Base-by-base conservation (phyloP, 2,888 invertebrate genomes). In the Hesperia comma region DNA sequence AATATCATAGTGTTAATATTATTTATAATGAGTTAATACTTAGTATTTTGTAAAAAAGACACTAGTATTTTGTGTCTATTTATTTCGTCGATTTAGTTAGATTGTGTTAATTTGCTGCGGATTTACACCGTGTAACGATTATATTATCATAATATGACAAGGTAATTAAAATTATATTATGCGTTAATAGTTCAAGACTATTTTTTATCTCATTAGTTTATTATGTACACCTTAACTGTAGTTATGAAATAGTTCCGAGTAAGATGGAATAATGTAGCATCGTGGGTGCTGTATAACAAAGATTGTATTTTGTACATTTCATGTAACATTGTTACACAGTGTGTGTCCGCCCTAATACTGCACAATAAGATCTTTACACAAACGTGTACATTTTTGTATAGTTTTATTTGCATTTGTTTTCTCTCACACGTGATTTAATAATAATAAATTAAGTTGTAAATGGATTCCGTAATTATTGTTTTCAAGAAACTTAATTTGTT, bases 361-460 rank as follows among this genome's bases (percentile, higher is more conserved):
- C 66, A 67, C 66, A 67, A 61, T 67, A 49, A 49, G 46, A 60
- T 61, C 61, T 56, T 49, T 55, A 49, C 67, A 61, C 61, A 10
- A 26, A n/a, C n/a, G 61, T 67, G 61, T 67, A 67, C 32, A 56
- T 67, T 55, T 61, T 67, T 67, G 17, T 55, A 61, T 79, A 82
- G 78, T 79, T 79, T 75, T 81, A 71, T 66, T 68, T 70, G 80
- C 80, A 82, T 77, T 81, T 77, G 79, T 81, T 77, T 72, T 77
- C 69, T 73, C 69, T 72, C 71, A 72, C 77, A 72, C 76, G 69
- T 62, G 63, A 55, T 56, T 69, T 68, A 26, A 67, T 62, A 54
- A 40, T 60, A 57, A 63, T 55, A 57, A 69, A 33, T 53, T 32
- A 60, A 57, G 43, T 61, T 69, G 69, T 71, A 71, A 71, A 72